phyloP scores from a whole-genome alignment of 1,140 invertebrate genomes.

The Macrobrachium rosenbergii region DNA sequence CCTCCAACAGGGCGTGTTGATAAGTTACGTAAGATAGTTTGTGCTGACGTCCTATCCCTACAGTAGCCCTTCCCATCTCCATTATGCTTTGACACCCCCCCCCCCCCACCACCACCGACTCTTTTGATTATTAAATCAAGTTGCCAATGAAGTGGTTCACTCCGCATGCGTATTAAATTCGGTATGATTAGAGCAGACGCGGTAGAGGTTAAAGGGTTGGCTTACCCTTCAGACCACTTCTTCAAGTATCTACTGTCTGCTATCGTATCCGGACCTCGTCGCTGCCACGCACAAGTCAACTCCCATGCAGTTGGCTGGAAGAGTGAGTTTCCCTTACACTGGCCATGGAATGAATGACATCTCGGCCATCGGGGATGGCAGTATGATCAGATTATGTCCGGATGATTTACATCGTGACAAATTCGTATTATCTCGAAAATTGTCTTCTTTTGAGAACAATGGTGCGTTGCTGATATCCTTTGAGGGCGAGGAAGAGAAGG shows the following conservation, averaged over 20 bases:
- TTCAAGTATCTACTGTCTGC: slow-evolving; percentile 50
- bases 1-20: no score
- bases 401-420: slow-evolving; percentile 17
- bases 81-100: no score
- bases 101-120: no score
- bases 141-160: no score
- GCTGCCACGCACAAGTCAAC: background rate
- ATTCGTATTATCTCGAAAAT: slow-evolving; percentile 23
- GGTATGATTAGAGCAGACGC: background rate
- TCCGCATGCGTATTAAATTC: background rate
- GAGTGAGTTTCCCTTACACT: slow-evolving; percentile 5
- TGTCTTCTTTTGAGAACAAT: background rate
- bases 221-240: slow-evolving; percentile 18
- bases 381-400: slow-evolving; percentile 41
- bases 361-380: slow-evolving; percentile 36
- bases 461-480: background rate
- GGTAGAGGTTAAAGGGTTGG: slow-evolving; percentile 2
- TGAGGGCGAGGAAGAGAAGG: background rate
- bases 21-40: no score
- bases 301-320: background rate
- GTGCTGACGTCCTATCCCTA: no score
- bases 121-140: no score
- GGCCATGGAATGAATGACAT: background rate
- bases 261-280: slow-evolving; percentile 26
- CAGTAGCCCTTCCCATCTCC: no score